These are phyloP conservation scores for Tichodroma muraria DNA, from an alignment of 2,113 vertebrate species.

Conservation along the genomic window DNA sequence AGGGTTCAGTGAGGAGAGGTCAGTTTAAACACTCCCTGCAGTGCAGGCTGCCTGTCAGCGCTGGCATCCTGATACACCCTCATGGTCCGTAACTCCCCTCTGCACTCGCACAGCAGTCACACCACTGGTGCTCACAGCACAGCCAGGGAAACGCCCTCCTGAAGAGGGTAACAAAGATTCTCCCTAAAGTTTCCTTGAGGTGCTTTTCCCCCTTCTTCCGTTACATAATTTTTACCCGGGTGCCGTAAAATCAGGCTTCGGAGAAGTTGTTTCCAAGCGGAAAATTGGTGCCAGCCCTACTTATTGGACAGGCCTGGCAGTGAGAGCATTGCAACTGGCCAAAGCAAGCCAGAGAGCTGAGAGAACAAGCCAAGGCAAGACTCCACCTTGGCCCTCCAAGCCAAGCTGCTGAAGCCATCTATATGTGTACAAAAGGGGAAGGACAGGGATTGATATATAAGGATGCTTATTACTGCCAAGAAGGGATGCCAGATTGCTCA, in stretches of 20 bases:
- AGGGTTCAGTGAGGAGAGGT: not conserved
- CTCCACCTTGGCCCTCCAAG: constrained; percentile 32
- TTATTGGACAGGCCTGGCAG: constrained; percentile 38
- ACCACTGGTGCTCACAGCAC: not conserved
- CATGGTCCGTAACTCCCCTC: not conserved
- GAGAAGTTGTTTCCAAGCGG: not conserved
- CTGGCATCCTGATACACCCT: not conserved
- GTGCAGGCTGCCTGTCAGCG: not conserved
- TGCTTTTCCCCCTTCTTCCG: not conserved
- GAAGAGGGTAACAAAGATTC: not conserved
- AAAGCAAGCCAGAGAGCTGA: not conserved
- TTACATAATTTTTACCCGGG: not conserved
- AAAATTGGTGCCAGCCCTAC: not conserved
- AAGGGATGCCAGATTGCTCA: constrained; percentile 16
- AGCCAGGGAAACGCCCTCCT: not conserved
- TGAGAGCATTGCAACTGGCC: not conserved
- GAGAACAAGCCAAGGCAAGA: not conserved
- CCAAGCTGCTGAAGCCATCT: constrained; percentile 12
- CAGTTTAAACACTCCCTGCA: not conserved
- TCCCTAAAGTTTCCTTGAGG: not conserved
- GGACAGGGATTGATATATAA: constrained; percentile 53
- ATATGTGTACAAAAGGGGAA: not conserved
- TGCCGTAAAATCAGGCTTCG: not conserved
- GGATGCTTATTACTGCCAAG: constrained; percentile 12
- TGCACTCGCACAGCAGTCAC: not conserved